These are phyloP conservation scores for Ceyx margarethae DNA, from an alignment of 2,113 vertebrate genomes.

Conservation along the genomic window DNA sequence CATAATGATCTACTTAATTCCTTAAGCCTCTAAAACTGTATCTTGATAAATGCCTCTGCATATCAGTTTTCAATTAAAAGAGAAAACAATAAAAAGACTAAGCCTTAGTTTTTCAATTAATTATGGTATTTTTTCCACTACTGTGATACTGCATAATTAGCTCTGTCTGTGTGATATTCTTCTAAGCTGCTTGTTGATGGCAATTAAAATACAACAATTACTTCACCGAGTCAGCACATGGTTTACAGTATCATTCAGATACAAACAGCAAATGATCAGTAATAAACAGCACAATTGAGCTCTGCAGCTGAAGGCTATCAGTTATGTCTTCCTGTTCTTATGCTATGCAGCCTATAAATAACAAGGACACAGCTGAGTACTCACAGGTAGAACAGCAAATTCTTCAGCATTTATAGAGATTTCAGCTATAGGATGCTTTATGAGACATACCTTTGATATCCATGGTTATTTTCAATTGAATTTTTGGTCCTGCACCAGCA, in stretches of 20 bases:
- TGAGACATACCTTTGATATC: slow-evolving; percentile 87
- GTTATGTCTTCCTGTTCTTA: background rate
- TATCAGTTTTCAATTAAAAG: background rate
- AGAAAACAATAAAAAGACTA: background rate
- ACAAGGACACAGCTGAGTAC: background rate
- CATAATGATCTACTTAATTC: background rate
- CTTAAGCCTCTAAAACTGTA: background rate
- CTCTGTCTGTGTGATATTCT: background rate
- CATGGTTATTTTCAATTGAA: slow-evolving; percentile 88
- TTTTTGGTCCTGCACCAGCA: slow-evolving; percentile 89
- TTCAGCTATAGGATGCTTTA: background rate
- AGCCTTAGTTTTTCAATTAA: background rate
- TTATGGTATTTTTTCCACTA: background rate
- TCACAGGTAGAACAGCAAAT: background rate
- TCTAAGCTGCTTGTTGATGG: background rate
- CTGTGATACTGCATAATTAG: background rate
- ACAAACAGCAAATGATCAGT: background rate
- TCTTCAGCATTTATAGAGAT: background rate
- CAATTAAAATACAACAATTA: background rate
- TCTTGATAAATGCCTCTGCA: background rate
- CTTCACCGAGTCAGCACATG: background rate
- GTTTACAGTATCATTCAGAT: background rate
- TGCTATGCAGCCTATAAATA: background rate
- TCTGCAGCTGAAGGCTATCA: background rate
- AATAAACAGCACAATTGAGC: background rate